phyloP scores from a whole-genome alignment of 2,797 vertebrate genomes.

The Craterocephalus amniculus region DNA sequence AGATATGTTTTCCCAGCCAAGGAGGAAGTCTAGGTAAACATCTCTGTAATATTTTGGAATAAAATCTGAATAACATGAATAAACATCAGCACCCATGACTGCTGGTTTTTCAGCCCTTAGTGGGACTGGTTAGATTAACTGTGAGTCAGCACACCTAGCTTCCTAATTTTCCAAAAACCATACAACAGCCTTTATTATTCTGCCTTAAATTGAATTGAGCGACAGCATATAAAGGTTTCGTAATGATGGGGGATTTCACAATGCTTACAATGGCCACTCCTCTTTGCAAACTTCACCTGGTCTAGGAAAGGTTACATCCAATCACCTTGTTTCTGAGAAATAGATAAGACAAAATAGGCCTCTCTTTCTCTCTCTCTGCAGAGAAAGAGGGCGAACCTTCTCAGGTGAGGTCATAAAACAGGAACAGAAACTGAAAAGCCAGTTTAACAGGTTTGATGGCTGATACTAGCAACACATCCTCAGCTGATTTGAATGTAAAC shows the following conservation, averaged over 20 bases:
- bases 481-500: conserved; percentile 69
- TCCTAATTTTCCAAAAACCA: not conserved
- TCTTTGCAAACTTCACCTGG: conserved; percentile 20
- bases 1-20: not conserved
- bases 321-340: conserved; percentile 25
- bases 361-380: too few species aligned
- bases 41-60: not conserved
- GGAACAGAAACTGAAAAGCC: conserved; percentile 81
- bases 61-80: too few species aligned
- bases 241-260: not conserved
- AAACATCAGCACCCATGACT: not conserved
- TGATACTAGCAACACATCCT: conserved; percentile 51
- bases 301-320: conserved; percentile 4
- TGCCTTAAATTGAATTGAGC: not conserved
- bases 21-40: not conserved
- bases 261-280: conserved; percentile 26
- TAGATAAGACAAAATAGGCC: not conserved
- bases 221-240: not conserved
- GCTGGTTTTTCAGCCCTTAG: not conserved
- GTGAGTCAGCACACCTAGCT: not conserved
- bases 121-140: not conserved
- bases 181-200: not conserved
- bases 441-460: conserved; percentile 63
- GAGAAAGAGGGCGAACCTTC: not conserved
- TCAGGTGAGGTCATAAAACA: conserved; percentile 35